phyloP scores from a whole-genome alignment of 2,888 invertebrate genomes.

The Caenorhabditis auriculariae region DNA sequence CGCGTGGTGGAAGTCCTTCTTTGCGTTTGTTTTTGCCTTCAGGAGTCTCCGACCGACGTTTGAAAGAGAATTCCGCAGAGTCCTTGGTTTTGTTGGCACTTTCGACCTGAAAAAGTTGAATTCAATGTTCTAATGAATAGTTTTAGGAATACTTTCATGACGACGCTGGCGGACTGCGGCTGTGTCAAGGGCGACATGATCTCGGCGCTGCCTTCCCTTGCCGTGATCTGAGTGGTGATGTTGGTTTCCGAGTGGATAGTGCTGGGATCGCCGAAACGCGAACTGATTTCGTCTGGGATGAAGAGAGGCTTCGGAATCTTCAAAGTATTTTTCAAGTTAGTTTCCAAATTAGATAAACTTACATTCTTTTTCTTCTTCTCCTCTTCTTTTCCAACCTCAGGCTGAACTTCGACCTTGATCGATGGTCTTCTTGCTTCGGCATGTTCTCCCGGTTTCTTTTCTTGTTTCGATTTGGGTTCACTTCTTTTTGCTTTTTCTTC shows the following conservation, averaged over 20 bases:
- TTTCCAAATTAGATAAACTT: background rate
- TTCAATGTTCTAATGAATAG: background rate
- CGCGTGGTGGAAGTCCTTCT: constrained; percentile 24
- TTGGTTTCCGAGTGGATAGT: constrained; percentile 48
- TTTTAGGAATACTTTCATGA: constrained; percentile 32
- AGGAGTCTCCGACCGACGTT: constrained; percentile 35
- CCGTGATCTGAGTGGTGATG: constrained; percentile 43
- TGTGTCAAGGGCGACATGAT: constrained; percentile 30
- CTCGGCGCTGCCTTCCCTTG: constrained; percentile 45
- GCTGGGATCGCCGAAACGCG: constrained; percentile 49
- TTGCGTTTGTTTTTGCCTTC: constrained; percentile 21
- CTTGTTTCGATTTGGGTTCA: background rate
- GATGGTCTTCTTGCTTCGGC: constrained; percentile 8
- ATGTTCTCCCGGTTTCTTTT: constrained; percentile 11
- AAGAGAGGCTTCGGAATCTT: constrained; percentile 52
- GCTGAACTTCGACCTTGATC: constrained; percentile 3
- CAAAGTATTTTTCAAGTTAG: constrained; percentile 8
- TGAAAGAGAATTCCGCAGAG: constrained; percentile 39
- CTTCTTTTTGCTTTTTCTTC: too few relatives aligned
- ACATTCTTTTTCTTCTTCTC: constrained; percentile 23
- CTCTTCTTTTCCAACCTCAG: constrained; percentile 6
- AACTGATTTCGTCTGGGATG: constrained; percentile 61
- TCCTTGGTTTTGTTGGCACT: constrained; percentile 19
- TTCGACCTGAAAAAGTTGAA: constrained; percentile 18
- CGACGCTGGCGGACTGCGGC: constrained; percentile 37